A percentile compares a stretch with the other conserved stretches of the same genome.
Conservation (phyloP, 2,113 vertebrate genomes). For the Sebastes schlegelii region DNA sequence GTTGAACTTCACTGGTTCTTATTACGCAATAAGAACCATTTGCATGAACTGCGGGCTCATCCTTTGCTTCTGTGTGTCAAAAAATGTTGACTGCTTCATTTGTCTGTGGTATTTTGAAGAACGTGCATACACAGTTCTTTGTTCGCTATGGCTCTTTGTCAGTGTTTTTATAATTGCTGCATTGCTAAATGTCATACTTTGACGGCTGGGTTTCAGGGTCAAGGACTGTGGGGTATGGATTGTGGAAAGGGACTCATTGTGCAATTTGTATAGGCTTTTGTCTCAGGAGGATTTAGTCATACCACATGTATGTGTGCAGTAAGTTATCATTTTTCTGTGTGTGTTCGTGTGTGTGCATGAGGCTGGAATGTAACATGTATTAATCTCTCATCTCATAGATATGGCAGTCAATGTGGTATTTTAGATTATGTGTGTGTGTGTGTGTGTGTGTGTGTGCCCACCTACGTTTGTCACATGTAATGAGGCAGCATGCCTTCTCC, state of each 20-base stretch:
- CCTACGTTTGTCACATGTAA: slow-evolving; percentile 39
- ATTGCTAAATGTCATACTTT: slow-evolving; percentile 12
- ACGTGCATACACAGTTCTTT: background rate
- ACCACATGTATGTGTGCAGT: background rate
- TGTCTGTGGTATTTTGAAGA: slow-evolving; percentile 9
- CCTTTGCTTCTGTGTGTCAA: slow-evolving; percentile 5
- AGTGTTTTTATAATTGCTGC: slow-evolving; percentile 6
- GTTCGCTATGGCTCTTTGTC: background rate
- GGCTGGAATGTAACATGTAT: background rate
- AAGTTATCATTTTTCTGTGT: background rate
- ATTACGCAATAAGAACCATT: slow-evolving; percentile 6
- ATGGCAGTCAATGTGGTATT: slow-evolving; percentile 8
- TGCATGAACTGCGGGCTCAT: background rate
- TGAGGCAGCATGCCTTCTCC: slow-evolving; percentile 41
- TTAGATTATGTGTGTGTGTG: slow-evolving; percentile 6
- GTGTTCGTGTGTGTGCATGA: background rate
- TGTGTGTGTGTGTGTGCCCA: background rate
- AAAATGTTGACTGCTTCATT: slow-evolving; percentile 28
- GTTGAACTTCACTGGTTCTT: slow-evolving; percentile 19
- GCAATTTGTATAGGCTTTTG: slow-evolving; percentile 30
- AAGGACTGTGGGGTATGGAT: slow-evolving; percentile 24
- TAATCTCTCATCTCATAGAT: background rate
- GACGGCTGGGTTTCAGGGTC: slow-evolving; percentile 1
- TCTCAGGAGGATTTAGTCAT: slow-evolving; percentile 6
- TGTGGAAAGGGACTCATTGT: slow-evolving; percentile 10